A percentile compares a stretch with the other conserved stretches of the same genome.
Evolutionary conservation across 2,113 vertebrate species (phyloP).

Genomic region (Nothocercus nigrocapillus): DNA sequence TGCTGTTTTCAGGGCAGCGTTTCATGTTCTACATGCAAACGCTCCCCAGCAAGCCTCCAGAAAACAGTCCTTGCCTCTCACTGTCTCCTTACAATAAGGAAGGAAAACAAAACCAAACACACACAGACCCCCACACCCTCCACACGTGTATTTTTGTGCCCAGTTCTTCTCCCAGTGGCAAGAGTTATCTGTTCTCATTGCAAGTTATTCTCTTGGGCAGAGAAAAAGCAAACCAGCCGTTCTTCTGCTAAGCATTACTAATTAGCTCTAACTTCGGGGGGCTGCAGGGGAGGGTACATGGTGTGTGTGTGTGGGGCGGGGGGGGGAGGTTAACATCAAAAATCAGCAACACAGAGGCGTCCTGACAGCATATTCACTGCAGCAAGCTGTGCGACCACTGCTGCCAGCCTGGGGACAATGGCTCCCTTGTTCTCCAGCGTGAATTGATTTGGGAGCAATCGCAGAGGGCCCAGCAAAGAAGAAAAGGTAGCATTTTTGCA

Average conservation of each 20-base stretch:
- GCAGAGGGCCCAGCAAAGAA: background rate
- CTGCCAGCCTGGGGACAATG: slow-evolving; percentile 37
- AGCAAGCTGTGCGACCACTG: slow-evolving; percentile 41
- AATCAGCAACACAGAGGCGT: background rate
- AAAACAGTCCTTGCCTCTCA: slow-evolving; percentile 23
- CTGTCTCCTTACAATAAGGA: slow-evolving; percentile 33
- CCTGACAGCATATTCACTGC: slow-evolving; percentile 54
- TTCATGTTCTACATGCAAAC: slow-evolving; percentile 53
- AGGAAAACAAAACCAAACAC: slow-evolving; percentile 1
- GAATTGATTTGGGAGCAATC: slow-evolving; percentile 5
- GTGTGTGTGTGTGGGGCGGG: too few relatives aligned
- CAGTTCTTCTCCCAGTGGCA: background rate
- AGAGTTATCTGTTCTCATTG: slow-evolving; percentile 11
- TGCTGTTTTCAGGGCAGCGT: slow-evolving; percentile 6
- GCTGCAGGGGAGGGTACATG: too few relatives aligned
- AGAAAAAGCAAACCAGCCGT: background rate
- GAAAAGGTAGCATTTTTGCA: slow-evolving; percentile 33
- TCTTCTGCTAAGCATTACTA: slow-evolving; percentile 23
- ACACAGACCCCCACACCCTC: too few relatives aligned
- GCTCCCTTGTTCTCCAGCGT: slow-evolving; percentile 48
- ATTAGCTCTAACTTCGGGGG: background rate
- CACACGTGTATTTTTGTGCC: background rate
- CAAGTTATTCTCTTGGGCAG: slow-evolving; percentile 17
- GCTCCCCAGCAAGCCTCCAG: slow-evolving; percentile 27
- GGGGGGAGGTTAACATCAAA: background rate